phyloP scores from a whole-genome alignment of 2,113 vertebrate genomes.

The Bambusicola thoracicus region DNA sequence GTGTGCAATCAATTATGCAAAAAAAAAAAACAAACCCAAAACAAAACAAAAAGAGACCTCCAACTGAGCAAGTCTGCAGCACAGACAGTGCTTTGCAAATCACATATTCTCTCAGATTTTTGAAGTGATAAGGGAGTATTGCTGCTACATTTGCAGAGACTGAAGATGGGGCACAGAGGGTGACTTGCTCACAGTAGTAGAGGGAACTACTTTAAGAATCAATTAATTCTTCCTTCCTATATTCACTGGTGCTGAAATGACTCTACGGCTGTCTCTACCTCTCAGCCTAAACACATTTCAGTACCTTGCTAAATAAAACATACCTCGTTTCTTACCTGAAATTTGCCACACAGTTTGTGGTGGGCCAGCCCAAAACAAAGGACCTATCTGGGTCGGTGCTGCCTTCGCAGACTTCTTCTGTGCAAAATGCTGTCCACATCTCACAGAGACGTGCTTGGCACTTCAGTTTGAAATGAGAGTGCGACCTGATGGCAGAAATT shows the following conservation, averaged over 20 bases:
- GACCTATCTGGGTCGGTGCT: conserved; percentile 83
- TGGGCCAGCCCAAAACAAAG: conserved; percentile 96
- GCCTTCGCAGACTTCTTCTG: conserved; percentile 93
- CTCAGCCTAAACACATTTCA: background rate
- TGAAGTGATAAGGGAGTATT: rapidly evolving
- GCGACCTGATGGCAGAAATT: conserved; percentile 72
- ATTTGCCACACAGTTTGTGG: conserved; percentile 91
- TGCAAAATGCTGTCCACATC: conserved; percentile 92
- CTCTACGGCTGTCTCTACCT: background rate
- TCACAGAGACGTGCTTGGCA: conserved; percentile 86
- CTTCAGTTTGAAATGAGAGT: conserved; percentile 88
- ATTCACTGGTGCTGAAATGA: background rate
- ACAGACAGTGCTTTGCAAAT: background rate
- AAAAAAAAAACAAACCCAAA: too few relatives aligned
- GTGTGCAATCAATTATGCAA: background rate
- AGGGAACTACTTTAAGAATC: background rate
- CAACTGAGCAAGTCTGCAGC: background rate
- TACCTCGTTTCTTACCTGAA: conserved; percentile 84
- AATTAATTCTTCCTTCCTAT: background rate
- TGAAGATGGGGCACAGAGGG: background rate
- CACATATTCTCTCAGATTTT: background rate
- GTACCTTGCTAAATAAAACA: background rate
- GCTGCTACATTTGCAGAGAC: background rate
- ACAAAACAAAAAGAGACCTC: background rate
- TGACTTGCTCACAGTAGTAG: background rate